Percentiles rank a stretch among this genome's conserved stretches.
These are phyloP conservation scores for Gasterosteus aculeatus DNA, from an alignment of 2,113 vertebrate species.

Conservation along the genomic window DNA sequence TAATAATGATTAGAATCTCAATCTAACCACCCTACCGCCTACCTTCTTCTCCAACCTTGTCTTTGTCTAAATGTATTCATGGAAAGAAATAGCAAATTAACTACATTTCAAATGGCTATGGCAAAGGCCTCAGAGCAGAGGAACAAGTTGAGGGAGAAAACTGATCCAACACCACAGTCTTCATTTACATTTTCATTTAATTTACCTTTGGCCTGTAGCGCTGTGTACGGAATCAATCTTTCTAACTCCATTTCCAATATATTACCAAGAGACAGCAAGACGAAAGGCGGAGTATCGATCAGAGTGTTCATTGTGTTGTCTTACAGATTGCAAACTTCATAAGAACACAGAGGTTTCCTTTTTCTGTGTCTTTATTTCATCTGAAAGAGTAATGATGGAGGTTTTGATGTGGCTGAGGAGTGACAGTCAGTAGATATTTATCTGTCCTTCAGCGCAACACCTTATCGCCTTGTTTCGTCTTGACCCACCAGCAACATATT, in stretches of 20 bases:
- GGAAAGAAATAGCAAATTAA: conserved; percentile 71
- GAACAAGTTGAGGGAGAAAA: conserved; percentile 70
- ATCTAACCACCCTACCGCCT: conserved; percentile 15
- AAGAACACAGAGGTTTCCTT: conserved; percentile 72
- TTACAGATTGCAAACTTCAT: conserved; percentile 78
- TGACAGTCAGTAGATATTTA: conserved; percentile 52
- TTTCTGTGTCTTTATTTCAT: conserved; percentile 68
- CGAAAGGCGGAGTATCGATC: conserved; percentile 81
- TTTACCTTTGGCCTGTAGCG: conserved; percentile 79
- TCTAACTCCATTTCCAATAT: conserved; percentile 85
- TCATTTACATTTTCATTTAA: conserved; percentile 86
- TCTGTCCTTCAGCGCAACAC: conserved; percentile 21
- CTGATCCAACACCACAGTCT: conserved; percentile 59
- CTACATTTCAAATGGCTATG: conserved; percentile 67
- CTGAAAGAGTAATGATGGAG: conserved; percentile 67
- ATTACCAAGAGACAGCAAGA: conserved; percentile 79
- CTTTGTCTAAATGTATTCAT: conserved; percentile 51
- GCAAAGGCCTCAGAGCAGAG: conserved; percentile 62
- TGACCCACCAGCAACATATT: conserved; percentile 14
- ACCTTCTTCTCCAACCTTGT: neutral
- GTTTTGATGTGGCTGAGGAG: conserved; percentile 64
- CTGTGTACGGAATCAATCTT: conserved; percentile 81
- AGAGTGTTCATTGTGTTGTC: conserved; percentile 78
- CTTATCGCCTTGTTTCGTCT: conserved; percentile 5
- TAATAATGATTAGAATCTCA: conserved; percentile 50